Conservation (phyloP, 2,797 vertebrate genomes). For the Melanotaenia trifasciata region DNA sequence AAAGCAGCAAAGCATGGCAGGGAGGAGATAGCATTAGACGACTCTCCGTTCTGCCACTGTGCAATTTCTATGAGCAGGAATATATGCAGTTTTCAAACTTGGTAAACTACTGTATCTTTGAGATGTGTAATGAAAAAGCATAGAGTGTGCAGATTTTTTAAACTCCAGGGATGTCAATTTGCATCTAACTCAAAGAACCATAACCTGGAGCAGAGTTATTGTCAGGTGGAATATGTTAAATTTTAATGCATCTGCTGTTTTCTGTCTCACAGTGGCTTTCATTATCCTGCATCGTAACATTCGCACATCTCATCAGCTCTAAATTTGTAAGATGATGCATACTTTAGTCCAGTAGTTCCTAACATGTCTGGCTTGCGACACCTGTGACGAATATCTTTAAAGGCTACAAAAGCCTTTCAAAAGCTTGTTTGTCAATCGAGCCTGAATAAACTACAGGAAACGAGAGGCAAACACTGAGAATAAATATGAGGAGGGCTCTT, state of each 20-base stretch:
- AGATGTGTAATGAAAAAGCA: constrained; percentile 41
- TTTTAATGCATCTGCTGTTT: constrained; percentile 41
- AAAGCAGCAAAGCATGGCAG: constrained; percentile 65
- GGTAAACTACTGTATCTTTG: constrained; percentile 27
- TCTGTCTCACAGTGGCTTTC: constrained; percentile 30
- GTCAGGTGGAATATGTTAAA: constrained; percentile 16
- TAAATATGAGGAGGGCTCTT: too few relatives aligned
- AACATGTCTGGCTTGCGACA: not conserved
- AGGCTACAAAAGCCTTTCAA: not conserved
- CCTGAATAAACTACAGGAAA: too few relatives aligned
- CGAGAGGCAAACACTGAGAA: too few relatives aligned
- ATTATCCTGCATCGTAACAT: constrained; percentile 27
- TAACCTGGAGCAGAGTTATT: constrained; percentile 24
- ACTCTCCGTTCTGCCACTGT: constrained; percentile 42
- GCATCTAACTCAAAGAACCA: constrained; percentile 29
- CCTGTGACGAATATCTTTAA: not conserved
- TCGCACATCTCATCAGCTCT: constrained; percentile 12
- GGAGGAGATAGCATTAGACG: constrained; percentile 42
- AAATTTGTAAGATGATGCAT: not conserved
- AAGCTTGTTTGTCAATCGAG: too few relatives aligned
- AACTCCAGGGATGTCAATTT: constrained; percentile 36
- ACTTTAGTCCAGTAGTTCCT: too few relatives aligned
- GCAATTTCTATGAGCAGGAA: constrained; percentile 55
- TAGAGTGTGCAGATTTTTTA: constrained; percentile 25
- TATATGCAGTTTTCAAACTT: constrained; percentile 46